phyloP scores from a whole-genome alignment of 2,797 vertebrate genomes.

The Pteronotus mesoamericanus region DNA sequence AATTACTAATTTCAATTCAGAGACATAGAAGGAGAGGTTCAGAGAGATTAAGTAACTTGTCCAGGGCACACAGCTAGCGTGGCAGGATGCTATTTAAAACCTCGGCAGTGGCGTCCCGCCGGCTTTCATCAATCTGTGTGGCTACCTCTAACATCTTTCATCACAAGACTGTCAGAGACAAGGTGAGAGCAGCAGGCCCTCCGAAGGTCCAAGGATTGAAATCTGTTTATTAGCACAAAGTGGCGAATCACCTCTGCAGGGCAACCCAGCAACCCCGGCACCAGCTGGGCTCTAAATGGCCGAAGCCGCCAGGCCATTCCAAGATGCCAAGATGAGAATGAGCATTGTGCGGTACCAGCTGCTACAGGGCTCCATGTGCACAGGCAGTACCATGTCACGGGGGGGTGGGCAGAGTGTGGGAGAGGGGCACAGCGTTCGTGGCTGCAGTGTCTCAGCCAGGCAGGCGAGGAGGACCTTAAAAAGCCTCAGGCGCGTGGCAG shows the following conservation, averaged over 20 bases:
- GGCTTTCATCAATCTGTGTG: not conserved
- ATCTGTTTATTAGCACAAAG: not conserved
- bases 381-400: not conserved
- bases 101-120: no score
- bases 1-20: not conserved
- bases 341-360: not conserved
- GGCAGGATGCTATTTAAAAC: not conserved
- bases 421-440: rapidly evolving
- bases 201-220: not conserved
- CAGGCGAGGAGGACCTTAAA: not conserved
- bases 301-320: not conserved
- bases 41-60: not conserved
- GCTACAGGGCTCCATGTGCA: not conserved
- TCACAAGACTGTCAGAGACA: not conserved
- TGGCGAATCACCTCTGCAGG: not conserved
- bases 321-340: not conserved
- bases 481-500: not conserved
- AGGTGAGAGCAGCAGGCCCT: not conserved
- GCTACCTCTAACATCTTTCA: not conserved
- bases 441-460: not conserved
- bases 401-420: rapidly evolving
- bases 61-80: not conserved
- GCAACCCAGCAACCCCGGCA: not conserved
- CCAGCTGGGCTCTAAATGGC: not conserved
- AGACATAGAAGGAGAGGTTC: not conserved